A percentile compares a stretch with the other conserved stretches of the same genome.
phyloP scores from a whole-genome alignment of 2,888 invertebrate genomes.

The Nipponacmea schrenckii region DNA sequence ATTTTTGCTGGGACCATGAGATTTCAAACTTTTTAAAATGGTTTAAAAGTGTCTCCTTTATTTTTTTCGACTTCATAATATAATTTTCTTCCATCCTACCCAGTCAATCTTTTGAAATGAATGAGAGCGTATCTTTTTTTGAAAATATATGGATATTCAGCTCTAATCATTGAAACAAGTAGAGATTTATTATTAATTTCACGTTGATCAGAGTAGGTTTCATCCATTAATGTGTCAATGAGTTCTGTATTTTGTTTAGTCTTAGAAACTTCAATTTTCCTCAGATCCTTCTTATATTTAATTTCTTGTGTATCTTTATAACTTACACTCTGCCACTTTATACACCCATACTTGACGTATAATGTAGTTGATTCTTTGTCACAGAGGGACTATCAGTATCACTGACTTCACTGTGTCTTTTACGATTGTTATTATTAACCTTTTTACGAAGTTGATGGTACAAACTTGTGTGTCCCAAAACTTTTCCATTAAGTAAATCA shows the following conservation, averaged over 20 bases:
- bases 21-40: neutral
- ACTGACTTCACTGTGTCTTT: too few species aligned
- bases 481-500: neutral
- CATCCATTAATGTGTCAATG: too few species aligned
- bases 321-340: neutral
- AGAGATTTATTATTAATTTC: neutral
- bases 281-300: neutral
- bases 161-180: neutral
- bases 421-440: too few species aligned
- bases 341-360: neutral
- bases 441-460: too few species aligned
- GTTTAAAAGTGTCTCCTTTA: neutral
- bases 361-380: neutral
- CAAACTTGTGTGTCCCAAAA: neutral
- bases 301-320: neutral
- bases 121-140: neutral
- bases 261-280: neutral
- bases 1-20: neutral
- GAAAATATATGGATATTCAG: neutral
- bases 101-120: neutral
- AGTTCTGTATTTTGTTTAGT: neutral
- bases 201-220: too few species aligned
- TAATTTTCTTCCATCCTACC: neutral
- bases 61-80: neutral
- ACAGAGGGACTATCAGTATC: too few species aligned